These are phyloP conservation scores for Phainopepla nitens DNA, from an alignment of 2,113 vertebrate genomes.

Conservation along the genomic window DNA sequence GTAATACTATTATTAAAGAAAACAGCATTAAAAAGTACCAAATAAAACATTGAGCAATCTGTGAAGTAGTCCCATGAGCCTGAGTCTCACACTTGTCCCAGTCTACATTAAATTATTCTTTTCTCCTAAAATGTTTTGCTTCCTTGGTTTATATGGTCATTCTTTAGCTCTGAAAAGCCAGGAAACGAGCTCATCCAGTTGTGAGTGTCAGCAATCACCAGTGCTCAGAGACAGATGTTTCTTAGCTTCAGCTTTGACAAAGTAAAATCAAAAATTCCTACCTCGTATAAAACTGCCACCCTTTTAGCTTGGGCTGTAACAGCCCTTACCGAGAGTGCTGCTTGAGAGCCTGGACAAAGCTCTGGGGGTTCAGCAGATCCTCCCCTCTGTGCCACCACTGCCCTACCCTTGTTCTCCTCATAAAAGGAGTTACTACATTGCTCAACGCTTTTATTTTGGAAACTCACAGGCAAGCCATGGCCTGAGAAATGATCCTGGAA, in stretches of 20 bases:
- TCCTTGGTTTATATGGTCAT: background rate
- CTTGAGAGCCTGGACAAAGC: background rate
- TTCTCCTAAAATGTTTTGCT: background rate
- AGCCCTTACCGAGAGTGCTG: background rate
- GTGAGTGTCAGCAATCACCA: background rate
- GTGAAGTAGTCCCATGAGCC: background rate
- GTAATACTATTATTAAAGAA: slow-evolving; percentile 21
- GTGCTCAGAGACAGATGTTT: background rate
- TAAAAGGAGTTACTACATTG: background rate
- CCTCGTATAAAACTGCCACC: background rate
- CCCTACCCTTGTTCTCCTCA: background rate
- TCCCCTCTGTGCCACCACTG: background rate
- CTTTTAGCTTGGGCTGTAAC: background rate
- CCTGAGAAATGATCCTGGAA: background rate
- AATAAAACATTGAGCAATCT: background rate
- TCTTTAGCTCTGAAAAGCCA: background rate
- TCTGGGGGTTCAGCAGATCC: background rate
- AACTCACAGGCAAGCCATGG: background rate
- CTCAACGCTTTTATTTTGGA: background rate
- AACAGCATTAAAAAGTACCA: background rate
- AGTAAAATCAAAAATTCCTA: background rate
- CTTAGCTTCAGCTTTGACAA: background rate
- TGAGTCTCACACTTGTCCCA: background rate
- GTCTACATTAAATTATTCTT: background rate
- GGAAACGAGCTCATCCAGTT: background rate